Evolutionary conservation across 2,113 vertebrate genomes (phyloP), one percentile per base, ranked within the genome.

Genomic region (Thalassoma bifasciatum): DNA sequence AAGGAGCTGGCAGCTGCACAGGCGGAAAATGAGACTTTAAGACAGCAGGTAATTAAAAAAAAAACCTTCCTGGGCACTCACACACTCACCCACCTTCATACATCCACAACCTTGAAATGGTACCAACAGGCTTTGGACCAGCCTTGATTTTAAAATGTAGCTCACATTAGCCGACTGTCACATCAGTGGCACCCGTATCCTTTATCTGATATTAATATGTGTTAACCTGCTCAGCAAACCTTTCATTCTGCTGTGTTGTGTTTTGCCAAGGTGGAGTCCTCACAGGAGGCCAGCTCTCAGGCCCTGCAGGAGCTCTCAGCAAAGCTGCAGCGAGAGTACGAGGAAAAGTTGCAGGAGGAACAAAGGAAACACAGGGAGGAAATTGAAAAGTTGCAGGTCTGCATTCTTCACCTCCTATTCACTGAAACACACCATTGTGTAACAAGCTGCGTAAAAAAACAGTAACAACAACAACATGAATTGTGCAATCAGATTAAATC

Each of bases 21-120:
- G n/a, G 93, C 92, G 8, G 96, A 98, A 86, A 99, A 98, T 88
- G 93, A 94, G 79, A 92, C 95, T 60, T 89, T 99, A 79, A 96
- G 94, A 80, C 92, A 96, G 62, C 96, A 98, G 96, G 98, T 99
- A 79, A 65, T 82, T 58, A 54, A 10, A 16, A 30, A 4, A 30
- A 30, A 49, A 38, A 24, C 22, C 12, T 37, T n/a, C 56, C 22
- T 37, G 8, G 58, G 11, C 40, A 0, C 37, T 30, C 65, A 30
- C 30, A 30, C 30, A 57, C 22, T n/a, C n/a, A 17, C 53, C 36
- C 5, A 79, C 36, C 54, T 24, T 44, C 9, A 36, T 34, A 26
- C 14, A 13, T 49, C 17, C 38, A 69, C 21, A 56, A 23, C 21
- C 26, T 3, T 49, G 6, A 23, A 52, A 30, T 30, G 30, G 30